Conservation (phyloP, 2,888 invertebrate genomes). For the Steinernema hermaphroditum region DNA sequence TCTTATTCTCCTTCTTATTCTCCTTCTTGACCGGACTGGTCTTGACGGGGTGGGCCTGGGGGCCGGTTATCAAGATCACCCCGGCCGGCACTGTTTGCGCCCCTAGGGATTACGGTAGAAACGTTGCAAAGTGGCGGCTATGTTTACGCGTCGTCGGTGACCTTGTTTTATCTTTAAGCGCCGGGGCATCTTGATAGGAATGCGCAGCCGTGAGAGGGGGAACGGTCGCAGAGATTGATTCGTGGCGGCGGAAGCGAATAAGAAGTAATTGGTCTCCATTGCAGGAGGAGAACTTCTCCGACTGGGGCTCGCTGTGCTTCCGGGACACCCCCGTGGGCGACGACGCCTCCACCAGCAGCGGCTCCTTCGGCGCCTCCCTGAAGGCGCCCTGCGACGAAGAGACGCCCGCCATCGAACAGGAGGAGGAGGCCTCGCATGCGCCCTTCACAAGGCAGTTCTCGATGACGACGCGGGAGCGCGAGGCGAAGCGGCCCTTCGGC, state of each 20-base stretch:
- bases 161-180: conserved; percentile 20
- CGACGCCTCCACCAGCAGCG: conserved; percentile 43
- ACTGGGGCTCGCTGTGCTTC: conserved; percentile 55
- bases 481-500: not conserved
- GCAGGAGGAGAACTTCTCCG: conserved; percentile 37
- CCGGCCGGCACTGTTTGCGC: not conserved
- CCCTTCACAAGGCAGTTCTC: conserved; percentile 24
- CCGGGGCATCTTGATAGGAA: conserved; percentile 19
- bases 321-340: conserved; percentile 50
- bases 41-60: not conserved
- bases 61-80: conserved; percentile 22
- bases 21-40: not conserved
- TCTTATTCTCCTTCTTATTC: not conserved
- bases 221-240: conserved; percentile 1
- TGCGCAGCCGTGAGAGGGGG: not conserved
- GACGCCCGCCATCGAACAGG: conserved; percentile 7
- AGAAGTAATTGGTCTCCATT: conserved; percentile 16
- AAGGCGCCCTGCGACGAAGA: conserved; percentile 5
- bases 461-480: conserved; percentile 27
- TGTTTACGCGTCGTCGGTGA: conserved; percentile 13
- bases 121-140: not conserved
- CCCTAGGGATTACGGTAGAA: conserved; percentile 14
- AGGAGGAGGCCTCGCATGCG: not conserved
- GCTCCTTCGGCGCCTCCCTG: conserved; percentile 28
- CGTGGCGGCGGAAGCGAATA: not conserved